Evolutionary conservation across 1,140 invertebrate species (phyloP).

Genomic region (Drosophila lowei): DNA sequence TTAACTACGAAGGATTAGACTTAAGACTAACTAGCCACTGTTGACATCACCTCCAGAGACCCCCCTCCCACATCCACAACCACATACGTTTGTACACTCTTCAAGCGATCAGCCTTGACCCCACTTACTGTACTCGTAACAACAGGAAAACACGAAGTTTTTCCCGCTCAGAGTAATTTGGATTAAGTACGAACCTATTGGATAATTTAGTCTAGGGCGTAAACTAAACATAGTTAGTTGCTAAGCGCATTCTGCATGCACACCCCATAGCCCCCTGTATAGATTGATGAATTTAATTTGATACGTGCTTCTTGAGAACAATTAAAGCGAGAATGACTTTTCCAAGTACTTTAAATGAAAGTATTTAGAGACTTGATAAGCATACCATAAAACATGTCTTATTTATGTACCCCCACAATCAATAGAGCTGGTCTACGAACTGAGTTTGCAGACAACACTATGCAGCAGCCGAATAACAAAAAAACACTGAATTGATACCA

Average conservation of each 20-base stretch:
- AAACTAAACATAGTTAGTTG: constrained; percentile 32
- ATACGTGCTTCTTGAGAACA: constrained; percentile 24
- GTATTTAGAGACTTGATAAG: no score
- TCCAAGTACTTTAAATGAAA: no score
- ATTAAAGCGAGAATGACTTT: constrained; percentile 22
- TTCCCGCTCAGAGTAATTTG: constrained; percentile 20
- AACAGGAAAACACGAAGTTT: not conserved
- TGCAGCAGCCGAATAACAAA: no score
- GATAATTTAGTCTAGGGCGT: constrained; percentile 27
- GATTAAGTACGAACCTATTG: constrained; percentile 34
- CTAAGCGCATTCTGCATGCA: constrained; percentile 21
- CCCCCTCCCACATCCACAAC: not conserved
- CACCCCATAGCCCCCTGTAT: constrained; percentile 8
- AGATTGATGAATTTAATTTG: constrained; percentile 40
- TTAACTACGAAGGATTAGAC: constrained; percentile 35
- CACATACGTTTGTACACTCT: not conserved
- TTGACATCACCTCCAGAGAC: constrained; percentile 27
- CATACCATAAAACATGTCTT: no score
- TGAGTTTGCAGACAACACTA: no score
- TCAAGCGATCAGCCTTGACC: not conserved
- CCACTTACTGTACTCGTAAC: not conserved
- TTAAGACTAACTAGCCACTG: constrained; percentile 43
- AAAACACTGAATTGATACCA: no score
- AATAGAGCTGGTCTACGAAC: not conserved
- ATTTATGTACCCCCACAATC: not conserved